Evolutionary conservation across 1,140 invertebrate genomes (phyloP), one percentile per base, ranked within the genome.

Genomic region (Sycophila sp.): DNA sequence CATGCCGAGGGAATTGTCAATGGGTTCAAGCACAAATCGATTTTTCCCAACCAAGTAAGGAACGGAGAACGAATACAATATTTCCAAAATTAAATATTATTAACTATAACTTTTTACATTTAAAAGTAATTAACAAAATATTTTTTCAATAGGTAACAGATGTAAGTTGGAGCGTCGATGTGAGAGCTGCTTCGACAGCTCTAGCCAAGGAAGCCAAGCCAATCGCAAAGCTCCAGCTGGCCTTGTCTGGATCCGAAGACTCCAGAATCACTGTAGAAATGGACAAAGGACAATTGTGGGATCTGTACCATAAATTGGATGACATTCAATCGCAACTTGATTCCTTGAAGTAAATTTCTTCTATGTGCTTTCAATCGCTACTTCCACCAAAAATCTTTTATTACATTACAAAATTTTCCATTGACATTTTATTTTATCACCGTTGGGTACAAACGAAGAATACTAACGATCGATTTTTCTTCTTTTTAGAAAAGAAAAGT

Each of bases 281-380:
- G 65, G 71, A 84, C 60, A 82, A 79, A 74, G 60, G 74, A 22
- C 72, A 78, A 38, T 71, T 86, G 4, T 74, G 49, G 42, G 74
- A 83, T 30, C 55, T 86, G 4, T 81, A 82, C 73, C 24, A 81
- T 10, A 78, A 78, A 59, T 72, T 85, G 53, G 81, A 85, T 59
- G 75, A 82, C 68, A 85, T 86, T 67, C 83, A 85, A 55, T 60
- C 58, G 8, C 78, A 85, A 34, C 64, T 86, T 17, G 84, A 85
- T 75, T 30, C 79, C 34, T 74, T 85, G n/a, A 81, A 81, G 77
- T 80, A 78, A 76, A 59, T 63, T 38, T 47, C 13, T 66, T 36
- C 10, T 11, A 49, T 49, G n/a, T n/a, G 22, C 19, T 62, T 45
- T 19, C 26, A 66, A 67, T 51, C 56, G 73, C 36, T 15, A 69